A percentile compares a stretch with the other conserved stretches of the same genome.
Evolutionary conservation across 2,113 vertebrate genomes (phyloP).

Genomic region (Coryphaenoides rupestris): DNA sequence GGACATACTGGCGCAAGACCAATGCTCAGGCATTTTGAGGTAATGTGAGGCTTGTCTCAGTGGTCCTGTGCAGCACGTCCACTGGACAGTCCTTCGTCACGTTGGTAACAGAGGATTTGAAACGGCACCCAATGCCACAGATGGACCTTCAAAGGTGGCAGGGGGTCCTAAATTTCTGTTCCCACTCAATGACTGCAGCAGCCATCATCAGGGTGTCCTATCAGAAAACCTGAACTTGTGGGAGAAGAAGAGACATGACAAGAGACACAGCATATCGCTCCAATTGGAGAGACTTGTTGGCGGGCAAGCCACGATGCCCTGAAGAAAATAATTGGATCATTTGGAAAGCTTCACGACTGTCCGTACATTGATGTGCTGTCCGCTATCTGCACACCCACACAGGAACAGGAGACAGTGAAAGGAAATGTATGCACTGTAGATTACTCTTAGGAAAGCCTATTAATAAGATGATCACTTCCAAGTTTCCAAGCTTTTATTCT

Average conservation of each 20-base stretch:
- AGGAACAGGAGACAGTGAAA: constrained; percentile 16
- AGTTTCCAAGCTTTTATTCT: too few relatives aligned
- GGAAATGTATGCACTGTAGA: not conserved
- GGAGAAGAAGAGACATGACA: constrained; percentile 8
- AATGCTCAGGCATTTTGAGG: constrained; percentile 23
- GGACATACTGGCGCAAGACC: constrained; percentile 19
- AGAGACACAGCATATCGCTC: constrained; percentile 4
- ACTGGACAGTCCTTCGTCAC: constrained; percentile 20
- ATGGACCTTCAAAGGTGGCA: constrained; percentile 26
- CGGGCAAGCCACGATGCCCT: constrained; percentile 22
- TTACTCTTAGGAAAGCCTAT: too few relatives aligned
- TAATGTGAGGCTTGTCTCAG: constrained; percentile 20
- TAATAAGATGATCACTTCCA: too few relatives aligned
- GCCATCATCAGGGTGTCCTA: constrained; percentile 19
- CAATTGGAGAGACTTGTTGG: constrained; percentile 17
- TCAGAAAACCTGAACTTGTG: constrained; percentile 6
- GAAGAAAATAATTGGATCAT: constrained; percentile 26
- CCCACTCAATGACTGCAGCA: constrained; percentile 26
- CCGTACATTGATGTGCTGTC: constrained; percentile 8
- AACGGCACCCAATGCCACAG: too few relatives aligned
- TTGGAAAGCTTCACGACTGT: constrained; percentile 4
- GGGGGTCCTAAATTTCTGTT: too few relatives aligned
- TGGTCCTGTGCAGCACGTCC: constrained; percentile 18
- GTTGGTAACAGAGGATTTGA: constrained; percentile 17
- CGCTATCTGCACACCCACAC: constrained; percentile 2